phyloP scores from a whole-genome alignment of 2,888 invertebrate species.

The Brachypalpus laphriformis region DNA sequence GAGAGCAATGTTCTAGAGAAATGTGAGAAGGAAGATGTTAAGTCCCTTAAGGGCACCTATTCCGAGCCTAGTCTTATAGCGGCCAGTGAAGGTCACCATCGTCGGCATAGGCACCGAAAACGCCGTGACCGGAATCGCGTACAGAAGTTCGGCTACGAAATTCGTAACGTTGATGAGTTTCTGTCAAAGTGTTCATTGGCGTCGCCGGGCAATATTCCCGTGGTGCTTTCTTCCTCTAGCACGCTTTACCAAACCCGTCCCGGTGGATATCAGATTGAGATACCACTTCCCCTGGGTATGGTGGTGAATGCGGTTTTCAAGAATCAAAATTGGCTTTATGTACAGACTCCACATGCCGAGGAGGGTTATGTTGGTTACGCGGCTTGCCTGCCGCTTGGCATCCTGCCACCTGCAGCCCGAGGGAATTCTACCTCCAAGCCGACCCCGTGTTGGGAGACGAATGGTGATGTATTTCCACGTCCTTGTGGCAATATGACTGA shows the following conservation, averaged over 20 bases:
- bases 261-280: conserved; percentile 87
- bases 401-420: conserved; percentile 84
- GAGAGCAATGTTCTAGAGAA: conserved; percentile 72
- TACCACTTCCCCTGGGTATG: conserved; percentile 90
- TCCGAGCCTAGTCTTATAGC: conserved; percentile 82
- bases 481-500: conserved; percentile 93
- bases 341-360: conserved; percentile 92
- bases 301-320: conserved; percentile 94
- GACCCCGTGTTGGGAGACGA: conserved; percentile 91
- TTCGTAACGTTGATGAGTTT: conserved; percentile 91
- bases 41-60: conserved; percentile 80
- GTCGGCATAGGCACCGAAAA: conserved; percentile 81
- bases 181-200: conserved; percentile 91
- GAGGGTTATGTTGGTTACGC: conserved; percentile 92
- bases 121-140: conserved; percentile 80
- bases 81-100: conserved; percentile 80
- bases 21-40: conserved; percentile 75
- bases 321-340: conserved; percentile 92
- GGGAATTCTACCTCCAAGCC: conserved; percentile 82
- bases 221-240: conserved; percentile 90
- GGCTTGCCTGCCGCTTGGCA: conserved; percentile 90
- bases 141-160: conserved; percentile 89
- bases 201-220: conserved; percentile 92
- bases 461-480: conserved; percentile 91
- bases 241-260: conserved; percentile 89